These are phyloP conservation scores for Dreissena polymorpha DNA, from an alignment of 1,140 invertebrate species.

Conservation along the genomic window DNA sequence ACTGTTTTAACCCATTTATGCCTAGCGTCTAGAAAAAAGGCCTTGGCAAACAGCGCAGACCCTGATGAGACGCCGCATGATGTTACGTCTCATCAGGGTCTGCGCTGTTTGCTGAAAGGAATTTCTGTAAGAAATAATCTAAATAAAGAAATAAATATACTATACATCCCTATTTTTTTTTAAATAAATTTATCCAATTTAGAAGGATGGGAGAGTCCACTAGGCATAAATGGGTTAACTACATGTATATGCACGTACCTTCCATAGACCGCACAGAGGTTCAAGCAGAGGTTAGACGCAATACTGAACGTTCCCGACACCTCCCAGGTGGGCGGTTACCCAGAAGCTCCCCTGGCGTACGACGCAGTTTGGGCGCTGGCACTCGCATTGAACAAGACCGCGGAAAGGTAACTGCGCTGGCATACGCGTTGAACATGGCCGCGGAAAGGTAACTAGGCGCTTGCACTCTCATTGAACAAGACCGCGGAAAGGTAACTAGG, in stretches of 20 bases:
- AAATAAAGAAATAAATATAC: too few species aligned
- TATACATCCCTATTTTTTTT: too few species aligned
- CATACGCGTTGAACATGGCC: slow-evolving; percentile 97
- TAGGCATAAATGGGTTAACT: too few species aligned
- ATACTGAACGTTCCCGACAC: slow-evolving; percentile 87
- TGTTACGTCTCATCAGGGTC: too few species aligned
- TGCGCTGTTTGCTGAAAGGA: too few species aligned
- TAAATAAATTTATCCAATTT: too few species aligned
- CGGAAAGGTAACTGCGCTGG: slow-evolving; percentile 86
- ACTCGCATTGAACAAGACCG: slow-evolving; percentile 96
- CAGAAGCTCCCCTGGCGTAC: slow-evolving; percentile 98
- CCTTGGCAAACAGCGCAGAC: too few species aligned
- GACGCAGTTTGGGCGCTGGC: slow-evolving; percentile 99
- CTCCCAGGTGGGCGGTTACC: slow-evolving; percentile 87
- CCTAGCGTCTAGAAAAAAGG: too few species aligned
- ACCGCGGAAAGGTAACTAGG: slow-evolving; percentile 87
- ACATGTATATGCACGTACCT: neutral
- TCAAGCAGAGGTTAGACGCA: slow-evolving; percentile 86
- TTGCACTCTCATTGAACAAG: slow-evolving; percentile 97
- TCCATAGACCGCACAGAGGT: slow-evolving; percentile 84
- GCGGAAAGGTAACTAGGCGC: slow-evolving; percentile 87
- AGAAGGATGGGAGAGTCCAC: too few species aligned
- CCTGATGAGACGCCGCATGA: too few species aligned
- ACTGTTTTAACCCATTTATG: too few species aligned
- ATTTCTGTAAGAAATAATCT: too few species aligned